Base-by-base conservation (phyloP, 2,888 invertebrate species). In the Amphipoea oculea region DNA sequence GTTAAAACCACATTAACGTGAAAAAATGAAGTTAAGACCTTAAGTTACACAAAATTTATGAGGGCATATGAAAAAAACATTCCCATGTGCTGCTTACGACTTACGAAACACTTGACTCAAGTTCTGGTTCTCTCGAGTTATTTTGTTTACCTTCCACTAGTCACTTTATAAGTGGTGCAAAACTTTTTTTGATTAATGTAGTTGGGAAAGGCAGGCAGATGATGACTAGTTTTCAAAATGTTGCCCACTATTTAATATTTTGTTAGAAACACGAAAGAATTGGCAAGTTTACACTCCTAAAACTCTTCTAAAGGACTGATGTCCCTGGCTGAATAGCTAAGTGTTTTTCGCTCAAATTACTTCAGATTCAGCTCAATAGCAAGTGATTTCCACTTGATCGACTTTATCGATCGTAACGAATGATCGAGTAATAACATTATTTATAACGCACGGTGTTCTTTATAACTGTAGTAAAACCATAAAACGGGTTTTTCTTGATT, bases 351-450 rank as follows among this genome's bases (percentile, higher is more conserved):
- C 45, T 17, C 20, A 63, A 5, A 42, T 42, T 4, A 78, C 12
- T 69, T 23, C 9, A 62, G 4, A 54, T 63, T 78, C 17, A 78
- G 54, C 5, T 57, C 29, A 20, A 36, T n/a, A 57, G 4, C 48
- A 57, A 40, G 29, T 63, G 17, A 63, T 82, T 80, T 82, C 82
- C 68, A 76, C 68, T 63, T 29, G 17, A 82, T 76, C 69, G 54
- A 29, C 20, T 78, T 76, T 70, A 80, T 73, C n/a, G 54, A 70
- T 42, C 60, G 48, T 65, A 63, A 60, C 80, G 20, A 68, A 72
- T 75, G 71, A 65, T 75, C 63, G 36, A 20, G 3, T 68, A 71
- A 51, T 67, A 74, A 73, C 14, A 57, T 60, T 23, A 73, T 70
- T 57, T 40, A 63, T 57, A 62, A 60, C 54, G 51, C 29, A 60